Evolutionary conservation across 2,888 invertebrate genomes (phyloP).

Genomic region (Diloba caeruleocephala): DNA sequence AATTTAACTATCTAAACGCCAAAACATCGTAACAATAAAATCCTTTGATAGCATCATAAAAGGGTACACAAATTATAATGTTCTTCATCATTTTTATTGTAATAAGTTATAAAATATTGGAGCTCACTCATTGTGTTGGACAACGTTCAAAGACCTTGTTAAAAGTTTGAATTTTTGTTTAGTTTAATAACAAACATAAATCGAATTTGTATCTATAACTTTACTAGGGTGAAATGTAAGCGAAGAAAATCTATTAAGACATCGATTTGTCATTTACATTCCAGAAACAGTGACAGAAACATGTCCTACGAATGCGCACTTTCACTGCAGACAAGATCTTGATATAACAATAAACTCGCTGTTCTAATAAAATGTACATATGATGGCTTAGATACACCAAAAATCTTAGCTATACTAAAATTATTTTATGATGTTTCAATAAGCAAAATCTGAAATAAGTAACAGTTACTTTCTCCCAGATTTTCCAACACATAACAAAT

Average conservation of each 20-base stretch:
- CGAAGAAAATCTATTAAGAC: too few relatives aligned
- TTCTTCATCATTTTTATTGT: slow-evolving; percentile 14
- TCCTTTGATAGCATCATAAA: slow-evolving; percentile 1
- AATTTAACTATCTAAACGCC: neutral
- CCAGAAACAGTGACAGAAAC: too few relatives aligned
- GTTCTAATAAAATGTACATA: too few relatives aligned
- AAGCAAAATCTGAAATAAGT: too few relatives aligned
- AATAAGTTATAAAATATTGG: slow-evolving; percentile 20
- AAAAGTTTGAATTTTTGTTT: slow-evolving; percentile 33
- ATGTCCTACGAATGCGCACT: too few relatives aligned
- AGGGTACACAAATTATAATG: slow-evolving; percentile 12
- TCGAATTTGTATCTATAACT: slow-evolving; percentile 2
- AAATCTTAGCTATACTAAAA: too few relatives aligned
- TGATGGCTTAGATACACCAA: too few relatives aligned
- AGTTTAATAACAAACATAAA: slow-evolving; percentile 15
- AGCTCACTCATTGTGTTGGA: slow-evolving; percentile 21
- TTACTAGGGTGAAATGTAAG: too few relatives aligned
- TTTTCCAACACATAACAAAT: neutral
- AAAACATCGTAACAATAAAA: slow-evolving; percentile 11
- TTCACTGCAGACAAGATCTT: too few relatives aligned
- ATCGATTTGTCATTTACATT: too few relatives aligned
- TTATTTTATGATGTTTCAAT: too few relatives aligned
- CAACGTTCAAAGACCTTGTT: slow-evolving; percentile 20
- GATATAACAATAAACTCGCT: too few relatives aligned
- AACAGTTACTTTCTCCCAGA: neutral